Evolutionary conservation across 1,140 invertebrate genomes (phyloP).

Genomic region (Drosophila tani): DNA sequence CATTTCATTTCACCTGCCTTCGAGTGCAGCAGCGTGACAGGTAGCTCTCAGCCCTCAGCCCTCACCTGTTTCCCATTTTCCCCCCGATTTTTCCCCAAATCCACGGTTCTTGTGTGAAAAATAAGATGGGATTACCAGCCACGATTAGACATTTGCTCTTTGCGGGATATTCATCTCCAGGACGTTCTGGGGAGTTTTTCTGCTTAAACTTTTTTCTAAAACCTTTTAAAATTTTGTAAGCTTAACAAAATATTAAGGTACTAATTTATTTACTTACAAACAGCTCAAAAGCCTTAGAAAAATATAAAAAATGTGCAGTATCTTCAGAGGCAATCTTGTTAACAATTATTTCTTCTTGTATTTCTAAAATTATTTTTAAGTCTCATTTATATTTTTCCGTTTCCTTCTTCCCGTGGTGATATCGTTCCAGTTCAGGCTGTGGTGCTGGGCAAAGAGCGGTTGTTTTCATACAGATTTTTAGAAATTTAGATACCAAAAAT

Average conservation of each 20-base stretch:
- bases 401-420: too few species aligned
- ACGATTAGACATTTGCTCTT: constrained; percentile 11
- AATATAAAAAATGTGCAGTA: too few species aligned
- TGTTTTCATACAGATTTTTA: too few species aligned
- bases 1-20: constrained; percentile 51
- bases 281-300: too few species aligned
- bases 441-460: too few species aligned
- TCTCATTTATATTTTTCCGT: too few species aligned
- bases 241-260: not conserved
- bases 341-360: too few species aligned
- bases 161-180: not conserved
- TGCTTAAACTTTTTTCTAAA: not conserved
- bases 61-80: constrained; percentile 1
- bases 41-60: not conserved
- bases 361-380: too few species aligned
- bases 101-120: not conserved
- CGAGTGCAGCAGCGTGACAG: constrained; percentile 56
- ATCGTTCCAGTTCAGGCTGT: too few species aligned
- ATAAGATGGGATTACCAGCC: constrained; percentile 2
- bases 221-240: not conserved
- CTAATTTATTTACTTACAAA: not conserved
- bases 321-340: too few species aligned
- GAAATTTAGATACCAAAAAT: too few species aligned
- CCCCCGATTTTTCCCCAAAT: not conserved
- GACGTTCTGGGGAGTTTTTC: not conserved